Base-by-base conservation (phyloP, 2,797 vertebrate species). In the Brachymystax lenok region DNA sequence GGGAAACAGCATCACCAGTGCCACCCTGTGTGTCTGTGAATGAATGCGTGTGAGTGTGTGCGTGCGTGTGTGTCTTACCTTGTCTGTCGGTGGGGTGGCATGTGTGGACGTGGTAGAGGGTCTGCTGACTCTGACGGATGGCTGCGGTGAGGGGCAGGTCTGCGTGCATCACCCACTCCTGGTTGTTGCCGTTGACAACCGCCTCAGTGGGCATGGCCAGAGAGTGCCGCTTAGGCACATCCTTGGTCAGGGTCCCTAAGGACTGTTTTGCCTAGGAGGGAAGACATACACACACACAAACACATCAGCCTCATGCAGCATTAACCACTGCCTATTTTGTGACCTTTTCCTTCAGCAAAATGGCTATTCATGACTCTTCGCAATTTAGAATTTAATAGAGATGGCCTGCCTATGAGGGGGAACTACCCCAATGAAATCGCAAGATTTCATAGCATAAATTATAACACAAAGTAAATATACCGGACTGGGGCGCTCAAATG, bases 41-140 rank as follows among this genome's bases (percentile, higher is more conserved):
- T 35, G 33, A 35, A 74, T 63, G 30, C 13, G 73, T 68, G 35
- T 71, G 30, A 8, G 50, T 40, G 73, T 71, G 40, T 56, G 73
- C 64, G 33, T 68, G 30, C 12, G 50, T 40, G 73, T 71, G 40
- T 56, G 28, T 28, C 94, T 86, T 93, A 99, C 98, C 98, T 96
- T 99, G 98, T 90, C 98, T 92, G 91, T 99, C 98, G 0, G 96
- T 93, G 73, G 94, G 92, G 92, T 99, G 97, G 21, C 94, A 95
- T 0, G 96, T 92, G 85, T 98, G 97, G 0, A 95, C 95, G 52
- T 96, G 95, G 89, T 98, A 98, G 69, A 99, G 96, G 0, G 96
- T 98, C 94, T 99, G 98, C 92, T 99, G 98, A 91, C 97, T 99
- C 94, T 99, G 98, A 74, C 98, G 95, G 93, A 99, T 99, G 83